Evolutionary conservation across 1,140 invertebrate species (phyloP), one percentile per base, ranked within the genome.

Genomic region (Drosophila fuyamai): DNA sequence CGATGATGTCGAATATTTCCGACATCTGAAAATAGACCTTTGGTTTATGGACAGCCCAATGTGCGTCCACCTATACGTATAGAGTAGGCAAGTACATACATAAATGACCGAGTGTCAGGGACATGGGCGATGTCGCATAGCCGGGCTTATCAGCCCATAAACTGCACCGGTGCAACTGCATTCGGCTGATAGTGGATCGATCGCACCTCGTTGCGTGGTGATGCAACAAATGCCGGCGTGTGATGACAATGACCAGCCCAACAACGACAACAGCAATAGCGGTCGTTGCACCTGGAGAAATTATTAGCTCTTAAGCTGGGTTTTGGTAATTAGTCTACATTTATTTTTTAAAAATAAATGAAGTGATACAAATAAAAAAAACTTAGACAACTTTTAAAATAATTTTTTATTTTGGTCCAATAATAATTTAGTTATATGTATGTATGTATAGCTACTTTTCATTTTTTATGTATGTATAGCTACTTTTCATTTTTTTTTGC

Each of bases 1-100:
- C 23, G 61, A 76, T 62, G 40, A 66, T 38, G 56, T n/a, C 6
- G 35, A n/a, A 62, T 70, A 82, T 82, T 88, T 88, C 76, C 66
- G 56, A 71, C 43, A 51, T 46, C 79, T 68, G 72, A 61, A 83
- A 82, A 77, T 88, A 86, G 76, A 50, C 29, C 32, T 32, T 27
- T 51, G 73, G 27, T 56, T 38, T 62, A 55, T 58, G 59, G 51
- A 57, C 46, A 32, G 50, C 36, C 23, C 29, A 41, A 29, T 40
- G 67, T 71, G 23, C 32, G 56, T 44, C 12, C 53, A 35, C 41
- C 35, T 58, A 75, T 40, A 76, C 7, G 23, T 57, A 18, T 48
- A 32, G 13, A 46, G 51, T 51, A 62, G 61, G 59, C 60, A 62
- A 29, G 68, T 58, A 59, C 47, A 65, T 58, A 59, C 47, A 65